These are phyloP conservation scores for Ormyrus labotus DNA, from an alignment of 2,888 invertebrate species.

Conservation along the genomic window DNA sequence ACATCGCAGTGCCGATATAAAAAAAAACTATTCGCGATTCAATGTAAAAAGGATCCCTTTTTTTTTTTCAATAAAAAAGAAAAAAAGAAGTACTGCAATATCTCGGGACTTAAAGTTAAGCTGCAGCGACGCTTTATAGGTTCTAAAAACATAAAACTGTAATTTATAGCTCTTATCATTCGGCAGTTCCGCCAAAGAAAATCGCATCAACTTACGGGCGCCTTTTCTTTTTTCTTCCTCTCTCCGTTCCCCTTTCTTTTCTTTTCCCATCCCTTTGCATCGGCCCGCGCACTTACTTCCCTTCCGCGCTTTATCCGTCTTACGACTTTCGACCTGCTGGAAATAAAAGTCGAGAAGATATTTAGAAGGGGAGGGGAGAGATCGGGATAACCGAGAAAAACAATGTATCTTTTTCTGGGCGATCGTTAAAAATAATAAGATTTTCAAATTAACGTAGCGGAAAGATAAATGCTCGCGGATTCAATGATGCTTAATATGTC, in stretches of 20 bases:
- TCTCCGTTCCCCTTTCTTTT: background rate
- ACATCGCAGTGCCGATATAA: too few species aligned
- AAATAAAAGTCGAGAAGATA: constrained; percentile 14
- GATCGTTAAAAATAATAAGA: too few species aligned
- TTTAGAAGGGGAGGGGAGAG: background rate
- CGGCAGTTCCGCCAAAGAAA: constrained; percentile 35
- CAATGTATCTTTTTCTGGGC: too few species aligned
- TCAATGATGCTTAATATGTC: too few species aligned
- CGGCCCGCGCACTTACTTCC: background rate
- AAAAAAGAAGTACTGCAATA: background rate
- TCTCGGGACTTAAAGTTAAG: constrained; percentile 3
- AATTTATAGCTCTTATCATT: constrained; percentile 48
- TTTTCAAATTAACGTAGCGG: too few species aligned
- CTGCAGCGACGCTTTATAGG: constrained; percentile 18
- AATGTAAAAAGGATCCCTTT: background rate
- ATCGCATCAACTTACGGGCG: constrained; percentile 19
- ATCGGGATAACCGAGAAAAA: background rate
- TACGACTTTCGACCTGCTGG: background rate
- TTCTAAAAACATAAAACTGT: constrained; percentile 40
- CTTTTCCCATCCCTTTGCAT: background rate
- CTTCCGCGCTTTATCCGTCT: constrained; percentile 1
- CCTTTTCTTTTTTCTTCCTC: background rate
- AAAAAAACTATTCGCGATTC: too few species aligned
- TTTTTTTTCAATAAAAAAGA: constrained; percentile 1
- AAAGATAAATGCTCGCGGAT: too few species aligned